Percentiles rank a stretch among this genome's conserved stretches.
Conservation (phyloP, 2,888 invertebrate species). For the Antitype chi region DNA sequence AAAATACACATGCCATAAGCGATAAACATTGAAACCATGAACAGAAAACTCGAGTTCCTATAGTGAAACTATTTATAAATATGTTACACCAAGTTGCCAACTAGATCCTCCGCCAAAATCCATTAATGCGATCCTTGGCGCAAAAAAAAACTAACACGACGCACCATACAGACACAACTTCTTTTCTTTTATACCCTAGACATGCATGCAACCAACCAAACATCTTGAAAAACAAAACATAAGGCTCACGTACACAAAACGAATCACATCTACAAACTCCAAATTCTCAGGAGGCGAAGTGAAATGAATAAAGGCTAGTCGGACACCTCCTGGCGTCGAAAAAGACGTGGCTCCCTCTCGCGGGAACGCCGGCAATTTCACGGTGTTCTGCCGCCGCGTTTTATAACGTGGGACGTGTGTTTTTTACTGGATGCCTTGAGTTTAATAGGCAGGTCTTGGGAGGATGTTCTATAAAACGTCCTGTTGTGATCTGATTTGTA, state of each 20-base stretch:
- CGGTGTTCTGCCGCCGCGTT: slow-evolving; percentile 67
- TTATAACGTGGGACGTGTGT: slow-evolving; percentile 61
- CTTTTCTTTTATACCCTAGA: slow-evolving; percentile 28
- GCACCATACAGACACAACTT: neutral
- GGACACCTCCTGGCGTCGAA: slow-evolving; percentile 66
- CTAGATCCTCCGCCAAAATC: slow-evolving; percentile 34
- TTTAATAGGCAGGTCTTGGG: slow-evolving; percentile 65
- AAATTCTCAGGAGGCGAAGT: slow-evolving; percentile 60
- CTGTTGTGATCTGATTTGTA: slow-evolving; percentile 41
- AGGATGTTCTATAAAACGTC: slow-evolving; percentile 39
- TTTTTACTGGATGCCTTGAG: slow-evolving; percentile 57
- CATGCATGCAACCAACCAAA: slow-evolving; percentile 18
- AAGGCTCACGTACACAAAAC: slow-evolving; percentile 54
- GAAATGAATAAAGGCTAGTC: slow-evolving; percentile 72
- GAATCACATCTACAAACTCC: slow-evolving; percentile 64
- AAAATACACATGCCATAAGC: neutral
- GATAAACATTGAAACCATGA: neutral
- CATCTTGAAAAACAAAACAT: slow-evolving; percentile 46
- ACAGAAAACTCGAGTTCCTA: neutral
- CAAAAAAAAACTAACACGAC: slow-evolving; percentile 15
- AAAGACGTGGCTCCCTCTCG: slow-evolving; percentile 62
- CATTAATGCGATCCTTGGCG: slow-evolving; percentile 40
- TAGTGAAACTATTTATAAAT: neutral
- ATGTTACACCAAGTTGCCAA: slow-evolving; percentile 2
- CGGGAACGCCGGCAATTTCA: slow-evolving; percentile 72